Base-by-base conservation (phyloP, 1,140 invertebrate species). In the Trachymyrmex septentrionalis region DNA sequence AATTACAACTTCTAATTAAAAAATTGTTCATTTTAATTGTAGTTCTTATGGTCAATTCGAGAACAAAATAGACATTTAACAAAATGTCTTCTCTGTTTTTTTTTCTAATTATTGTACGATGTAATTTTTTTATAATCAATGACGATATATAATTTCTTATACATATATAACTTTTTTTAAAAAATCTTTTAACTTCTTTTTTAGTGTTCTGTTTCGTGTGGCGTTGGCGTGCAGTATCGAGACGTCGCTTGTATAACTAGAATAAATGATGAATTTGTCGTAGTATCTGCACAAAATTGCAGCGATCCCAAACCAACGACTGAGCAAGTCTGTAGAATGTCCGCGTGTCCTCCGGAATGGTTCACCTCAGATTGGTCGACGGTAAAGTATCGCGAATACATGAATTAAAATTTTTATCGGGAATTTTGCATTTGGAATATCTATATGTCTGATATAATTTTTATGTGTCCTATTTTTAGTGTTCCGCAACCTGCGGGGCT, bases 201-300 rank as follows among this genome's bases (percentile, higher is more conserved):
- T 27, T 92, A 97, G 96, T 98, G 97, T 92, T 96, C 96, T 21
- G 95, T 95, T 2, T 91, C 95, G 4, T 97, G 97, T 89, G 97
- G 97, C 3, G 94, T 96, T 76, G 97, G 97, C 12, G 93, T 96
- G 21, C 96, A 97, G 78, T 95, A 95, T 38, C 96, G 96, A 59
- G 95, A 96, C 38, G 94, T 97, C 0, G 95, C 96, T 76, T 98
- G 97, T 92, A 94, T 96, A 71, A 91, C 93, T 76, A 94, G 91
- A 85, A 90, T 94, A 87, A 73, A 92, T 88, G 89, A 95, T 76
- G 88, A 93, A 86, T 94, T 92, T 86, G 91, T 88, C 76, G 94
- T 93, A 66, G 67, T 93, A 87, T 92, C 91, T 48, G 95, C 96
- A 82, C 94, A 93, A 85, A 92, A 94, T 75, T 96, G 96, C 90